These are phyloP conservation scores for Willowsia nigromaculata DNA, from an alignment of 2,888 invertebrate species.

Conservation along the genomic window DNA sequence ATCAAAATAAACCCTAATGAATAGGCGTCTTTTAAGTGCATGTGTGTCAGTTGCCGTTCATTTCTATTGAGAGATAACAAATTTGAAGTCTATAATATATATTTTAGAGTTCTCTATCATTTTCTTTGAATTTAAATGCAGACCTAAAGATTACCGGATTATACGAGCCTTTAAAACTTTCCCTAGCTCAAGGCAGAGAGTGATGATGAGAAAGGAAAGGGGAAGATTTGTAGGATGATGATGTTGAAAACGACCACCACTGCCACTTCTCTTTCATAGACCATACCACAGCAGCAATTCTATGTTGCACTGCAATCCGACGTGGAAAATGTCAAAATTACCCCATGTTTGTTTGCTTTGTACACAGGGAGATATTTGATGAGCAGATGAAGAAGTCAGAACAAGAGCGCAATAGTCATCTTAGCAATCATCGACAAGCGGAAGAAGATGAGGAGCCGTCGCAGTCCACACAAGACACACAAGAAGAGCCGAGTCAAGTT, in stretches of 20 bases:
- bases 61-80: neutral
- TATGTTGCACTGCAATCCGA: neutral
- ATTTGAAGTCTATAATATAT: neutral
- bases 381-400: conserved; percentile 59
- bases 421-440: conserved; percentile 15
- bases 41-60: conserved; percentile 6
- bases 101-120: conserved; percentile 39
- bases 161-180: conserved; percentile 61
- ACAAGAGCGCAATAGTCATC: conserved; percentile 23
- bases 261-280: neutral
- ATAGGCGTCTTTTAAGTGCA: neutral
- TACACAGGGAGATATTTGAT: conserved; percentile 70
- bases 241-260: conserved; percentile 36
- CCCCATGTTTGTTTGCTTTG: conserved; percentile 42
- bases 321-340: conserved; percentile 52
- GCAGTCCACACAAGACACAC: conserved; percentile 33
- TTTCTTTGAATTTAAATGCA: conserved; percentile 49
- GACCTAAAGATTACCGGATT: conserved; percentile 59
- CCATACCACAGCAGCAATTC: conserved; percentile 10
- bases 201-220: conserved; percentile 20
- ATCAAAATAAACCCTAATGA: conserved; percentile 2
- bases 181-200: conserved; percentile 51
- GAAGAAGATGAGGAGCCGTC: conserved; percentile 46
- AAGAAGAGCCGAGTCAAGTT: conserved; percentile 19
- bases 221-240: conserved; percentile 13